Evolutionary conservation across 2,888 invertebrate genomes (phyloP), one percentile per base, ranked within the genome.

Genomic region (Eremobia ochroleuca): DNA sequence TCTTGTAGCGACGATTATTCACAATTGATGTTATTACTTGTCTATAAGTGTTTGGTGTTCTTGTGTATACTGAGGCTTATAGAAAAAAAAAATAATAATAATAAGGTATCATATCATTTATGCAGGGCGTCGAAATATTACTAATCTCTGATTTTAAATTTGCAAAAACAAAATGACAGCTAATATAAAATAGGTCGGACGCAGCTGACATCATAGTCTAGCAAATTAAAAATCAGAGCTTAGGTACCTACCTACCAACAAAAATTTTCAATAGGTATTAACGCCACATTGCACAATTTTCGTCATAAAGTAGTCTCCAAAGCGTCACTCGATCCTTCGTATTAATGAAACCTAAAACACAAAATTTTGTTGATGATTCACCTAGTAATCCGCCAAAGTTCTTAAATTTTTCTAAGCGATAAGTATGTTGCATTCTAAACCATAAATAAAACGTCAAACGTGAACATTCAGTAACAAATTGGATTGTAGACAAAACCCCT

Each of bases 21-120:
- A 85, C 85, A 89, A 88, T 89, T 90, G 85, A 86, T 87, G 83
- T 79, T 84, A 81, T 71, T 77, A 81, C 79, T 69, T 70, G 67
- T 61, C 70, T 62, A 21, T 76, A 74, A 68, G 73, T 81, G 67
- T 73, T 73, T 73, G 81, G 46, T 80, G 40, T 71, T 25, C n/a
- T 58, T 37, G 61, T 73, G 34, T 34, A 18, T 31, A 34, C n/a
- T 28, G 37, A 40, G 37, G 52, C 37, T 40, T 43, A 18, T 5
- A 15, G 18, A 46, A 68, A 68, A n/a, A 43, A 28, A 15, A 8
- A 37, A n/a, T n/a, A n/a, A n/a, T n/a, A n/a, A n/a, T n/a, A n/a
- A n/a, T n/a, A 34, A 8, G 15, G 18, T 73, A 6, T 31, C 21
- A 21, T 37, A 40, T 11, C 25, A 18, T 40, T 49, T 25, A 67